phyloP scores from a whole-genome alignment of 2,888 invertebrate species.

The Drosophila pegasa region DNA sequence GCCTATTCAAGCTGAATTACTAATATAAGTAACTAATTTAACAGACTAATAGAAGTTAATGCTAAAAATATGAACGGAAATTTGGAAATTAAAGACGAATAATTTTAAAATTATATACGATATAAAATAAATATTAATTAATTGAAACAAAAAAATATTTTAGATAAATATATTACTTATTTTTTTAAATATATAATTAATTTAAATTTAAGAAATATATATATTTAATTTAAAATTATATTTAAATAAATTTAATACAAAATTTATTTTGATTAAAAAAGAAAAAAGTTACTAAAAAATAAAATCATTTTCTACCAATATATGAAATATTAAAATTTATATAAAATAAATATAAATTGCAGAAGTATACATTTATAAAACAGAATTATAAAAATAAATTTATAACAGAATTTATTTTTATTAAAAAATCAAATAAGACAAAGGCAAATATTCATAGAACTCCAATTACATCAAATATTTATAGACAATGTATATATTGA shows the following conservation, averaged over 20 bases:
- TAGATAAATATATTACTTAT: too few relatives aligned
- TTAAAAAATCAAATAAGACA: not conserved
- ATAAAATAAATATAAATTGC: not conserved
- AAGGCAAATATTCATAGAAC: too few relatives aligned
- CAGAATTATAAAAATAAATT: not conserved
- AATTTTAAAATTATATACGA: not conserved
- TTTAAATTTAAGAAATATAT: too few relatives aligned
- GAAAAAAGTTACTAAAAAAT: too few relatives aligned
- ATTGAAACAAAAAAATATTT: not conserved
- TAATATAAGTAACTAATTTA: not conserved
- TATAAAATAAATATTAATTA: not conserved
- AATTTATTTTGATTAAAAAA: too few relatives aligned
- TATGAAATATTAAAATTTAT: not conserved
- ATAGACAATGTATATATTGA: constrained; percentile 5
- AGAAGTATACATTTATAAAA: not conserved
- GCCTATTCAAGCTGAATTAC: not conserved
- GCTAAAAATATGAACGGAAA: not conserved
- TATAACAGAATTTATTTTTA: not conserved
- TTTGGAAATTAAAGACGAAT: not conserved
- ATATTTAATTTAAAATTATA: too few relatives aligned
- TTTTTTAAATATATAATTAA: too few relatives aligned
- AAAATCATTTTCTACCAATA: too few relatives aligned
- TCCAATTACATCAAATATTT: too few relatives aligned
- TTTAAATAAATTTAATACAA: too few relatives aligned
- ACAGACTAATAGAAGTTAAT: not conserved